These are phyloP conservation scores for Hirundichthys speculiger DNA, from an alignment of 2,113 vertebrate species.

Conservation along the genomic window DNA sequence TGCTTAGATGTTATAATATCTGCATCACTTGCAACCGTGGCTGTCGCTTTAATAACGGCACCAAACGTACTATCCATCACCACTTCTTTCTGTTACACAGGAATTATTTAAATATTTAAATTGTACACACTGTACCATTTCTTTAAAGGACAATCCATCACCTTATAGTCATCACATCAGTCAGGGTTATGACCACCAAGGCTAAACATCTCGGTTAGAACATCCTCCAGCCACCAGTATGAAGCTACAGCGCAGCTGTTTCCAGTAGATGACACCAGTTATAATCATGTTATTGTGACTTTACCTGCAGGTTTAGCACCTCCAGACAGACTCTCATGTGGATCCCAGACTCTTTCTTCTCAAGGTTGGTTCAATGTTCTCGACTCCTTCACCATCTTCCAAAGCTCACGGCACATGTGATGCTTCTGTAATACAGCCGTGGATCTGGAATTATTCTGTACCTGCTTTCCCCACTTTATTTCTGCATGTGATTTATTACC, in stretches of 20 bases:
- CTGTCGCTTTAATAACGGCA: too few relatives aligned
- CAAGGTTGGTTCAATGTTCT: slow-evolving; percentile 83
- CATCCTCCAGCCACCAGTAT: not conserved
- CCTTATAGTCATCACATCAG: not conserved
- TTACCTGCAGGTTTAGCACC: slow-evolving; percentile 90
- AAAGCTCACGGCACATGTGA: not conserved
- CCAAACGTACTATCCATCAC: too few relatives aligned
- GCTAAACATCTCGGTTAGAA: not conserved
- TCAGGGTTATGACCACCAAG: not conserved
- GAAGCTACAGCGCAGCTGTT: not conserved
- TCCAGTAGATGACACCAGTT: not conserved
- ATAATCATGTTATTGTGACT: slow-evolving; percentile 21
- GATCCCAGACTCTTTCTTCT: slow-evolving; percentile 99
- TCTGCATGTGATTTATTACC: too few relatives aligned
- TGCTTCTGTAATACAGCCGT: not conserved
- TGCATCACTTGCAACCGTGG: slow-evolving; percentile 9
- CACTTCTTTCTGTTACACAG: not conserved
- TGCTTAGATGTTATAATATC: slow-evolving; percentile 14
- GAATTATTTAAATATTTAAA: not conserved
- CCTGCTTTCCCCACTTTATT: not conserved
- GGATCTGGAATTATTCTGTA: not conserved
- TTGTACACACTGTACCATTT: slow-evolving; percentile 13
- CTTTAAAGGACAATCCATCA: not conserved
- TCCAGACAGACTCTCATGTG: slow-evolving; percentile 98
- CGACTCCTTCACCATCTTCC: not conserved